phyloP scores from a whole-genome alignment of 1,140 invertebrate species.

The Zophobas atratus region DNA sequence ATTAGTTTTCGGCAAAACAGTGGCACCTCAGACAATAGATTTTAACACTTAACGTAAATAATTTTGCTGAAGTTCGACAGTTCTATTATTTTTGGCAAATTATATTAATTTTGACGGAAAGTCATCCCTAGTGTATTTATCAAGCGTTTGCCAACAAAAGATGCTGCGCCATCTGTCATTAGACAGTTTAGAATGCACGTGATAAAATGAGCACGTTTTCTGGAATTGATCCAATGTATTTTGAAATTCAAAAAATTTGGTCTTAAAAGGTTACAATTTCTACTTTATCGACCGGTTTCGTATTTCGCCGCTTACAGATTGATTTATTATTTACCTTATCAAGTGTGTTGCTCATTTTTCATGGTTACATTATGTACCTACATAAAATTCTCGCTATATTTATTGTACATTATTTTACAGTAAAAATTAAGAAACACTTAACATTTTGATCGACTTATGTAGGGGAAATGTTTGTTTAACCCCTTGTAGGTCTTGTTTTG shows the following conservation, averaged over 20 bases:
- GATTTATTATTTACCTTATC: no score
- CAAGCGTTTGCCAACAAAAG: conserved; percentile 8
- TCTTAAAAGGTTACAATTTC: conserved; percentile 1
- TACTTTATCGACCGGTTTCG: not conserved
- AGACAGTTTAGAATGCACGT: conserved; percentile 16
- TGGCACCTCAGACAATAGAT: not conserved
- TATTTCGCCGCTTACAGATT: not conserved
- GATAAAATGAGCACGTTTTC: conserved; percentile 23
- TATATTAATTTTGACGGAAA: no score
- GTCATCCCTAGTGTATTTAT: not conserved
- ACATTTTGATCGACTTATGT: not conserved
- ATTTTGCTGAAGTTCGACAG: no score
- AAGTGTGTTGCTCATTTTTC: no score
- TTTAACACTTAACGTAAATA: no score
- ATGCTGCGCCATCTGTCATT: conserved; percentile 6
- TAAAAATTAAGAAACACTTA: no score
- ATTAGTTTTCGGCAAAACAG: conserved; percentile 15
- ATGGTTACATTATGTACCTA: no score
- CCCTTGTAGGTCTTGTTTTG: not conserved
- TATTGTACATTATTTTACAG: no score
- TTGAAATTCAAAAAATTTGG: not conserved
- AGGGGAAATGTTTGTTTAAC: not conserved
- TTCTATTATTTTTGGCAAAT: no score
- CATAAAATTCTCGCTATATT: no score
- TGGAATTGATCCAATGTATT: conserved; percentile 2